Percentiles rank a stretch among this genome's conserved stretches.
Conservation (phyloP, 2,888 invertebrate species). For the Poecilus cupreus region DNA sequence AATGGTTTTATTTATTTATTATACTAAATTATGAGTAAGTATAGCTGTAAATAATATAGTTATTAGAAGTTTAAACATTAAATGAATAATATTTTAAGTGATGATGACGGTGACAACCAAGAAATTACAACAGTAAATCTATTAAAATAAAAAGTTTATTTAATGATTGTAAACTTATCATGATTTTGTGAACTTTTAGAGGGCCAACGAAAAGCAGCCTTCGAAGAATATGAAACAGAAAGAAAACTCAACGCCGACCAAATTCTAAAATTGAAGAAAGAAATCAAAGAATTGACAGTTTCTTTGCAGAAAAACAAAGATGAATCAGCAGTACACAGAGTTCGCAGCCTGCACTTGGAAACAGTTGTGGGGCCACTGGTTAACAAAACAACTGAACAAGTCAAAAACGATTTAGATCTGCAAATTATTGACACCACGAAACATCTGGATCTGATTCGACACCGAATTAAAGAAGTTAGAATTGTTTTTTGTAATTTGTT, state of each 20-base stretch:
- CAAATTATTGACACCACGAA: slow-evolving; percentile 84
- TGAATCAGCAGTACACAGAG: slow-evolving; percentile 70
- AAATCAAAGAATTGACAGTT: slow-evolving; percentile 79
- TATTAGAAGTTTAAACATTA: too few relatives aligned
- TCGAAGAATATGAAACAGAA: slow-evolving; percentile 86
- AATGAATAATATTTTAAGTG: too few relatives aligned
- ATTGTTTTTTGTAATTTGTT: too few relatives aligned
- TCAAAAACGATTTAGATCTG: slow-evolving; percentile 77
- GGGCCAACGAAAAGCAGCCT: slow-evolving; percentile 89
- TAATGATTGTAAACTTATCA: too few relatives aligned
- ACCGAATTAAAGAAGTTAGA: slow-evolving; percentile 78
- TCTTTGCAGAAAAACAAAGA: slow-evolving; percentile 77
- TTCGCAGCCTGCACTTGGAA: slow-evolving; percentile 66
- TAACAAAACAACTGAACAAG: slow-evolving; percentile 74
- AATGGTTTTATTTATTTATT: too few relatives aligned
- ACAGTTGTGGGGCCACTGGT: slow-evolving; percentile 72
- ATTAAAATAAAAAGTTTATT: too few relatives aligned
- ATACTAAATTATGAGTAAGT: too few relatives aligned
- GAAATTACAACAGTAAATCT: too few relatives aligned
- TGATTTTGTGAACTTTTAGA: slow-evolving; percentile 79
- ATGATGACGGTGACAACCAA: too few relatives aligned
- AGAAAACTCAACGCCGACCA: slow-evolving; percentile 83
- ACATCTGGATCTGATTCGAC: slow-evolving; percentile 82
- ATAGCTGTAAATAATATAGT: too few relatives aligned
- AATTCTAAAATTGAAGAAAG: slow-evolving; percentile 83